Evolutionary conservation across 2,888 invertebrate genomes (phyloP).

Genomic region (Eristalis intricaria): DNA sequence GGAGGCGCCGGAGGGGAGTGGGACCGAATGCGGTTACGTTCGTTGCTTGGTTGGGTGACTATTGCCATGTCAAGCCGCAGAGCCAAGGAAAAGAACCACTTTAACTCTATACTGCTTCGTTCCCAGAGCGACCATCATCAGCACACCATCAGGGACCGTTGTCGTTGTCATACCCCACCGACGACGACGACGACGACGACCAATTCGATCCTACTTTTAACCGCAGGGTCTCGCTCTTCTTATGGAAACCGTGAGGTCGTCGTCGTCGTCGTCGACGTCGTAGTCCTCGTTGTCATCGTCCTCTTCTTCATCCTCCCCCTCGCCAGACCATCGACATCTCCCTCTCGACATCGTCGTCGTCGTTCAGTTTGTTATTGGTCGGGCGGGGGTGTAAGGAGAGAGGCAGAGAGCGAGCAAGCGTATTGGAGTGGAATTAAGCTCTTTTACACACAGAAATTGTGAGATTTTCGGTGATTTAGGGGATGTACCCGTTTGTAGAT

Average conservation of each 20-base stretch:
- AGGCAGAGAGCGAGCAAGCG: conserved; percentile 26
- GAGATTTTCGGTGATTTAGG: conserved; percentile 61
- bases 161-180: neutral
- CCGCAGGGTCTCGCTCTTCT: conserved; percentile 53
- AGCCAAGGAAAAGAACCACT: conserved; percentile 71
- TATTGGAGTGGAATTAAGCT: conserved; percentile 68
- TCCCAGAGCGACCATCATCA: conserved; percentile 30
- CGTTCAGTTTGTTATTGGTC: neutral
- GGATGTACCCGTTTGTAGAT: conserved; percentile 7
- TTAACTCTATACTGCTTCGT: conserved; percentile 32
- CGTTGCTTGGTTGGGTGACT: conserved; percentile 69
- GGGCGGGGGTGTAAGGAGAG: neutral
- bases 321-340: neutral
- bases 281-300: neutral
- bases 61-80: conserved; percentile 70
- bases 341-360: conserved; percentile 3
- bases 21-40: conserved; percentile 66
- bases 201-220: conserved; percentile 64
- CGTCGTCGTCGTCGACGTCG: conserved; percentile 32
- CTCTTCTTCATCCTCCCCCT: neutral
- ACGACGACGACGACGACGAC: neutral
- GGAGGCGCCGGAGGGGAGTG: conserved; percentile 7
- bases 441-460: conserved; percentile 66
- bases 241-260: conserved; percentile 51
- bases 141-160: neutral